phyloP scores from a whole-genome alignment of 1,140 invertebrate genomes.

The Plectrocnemia conspersa region DNA sequence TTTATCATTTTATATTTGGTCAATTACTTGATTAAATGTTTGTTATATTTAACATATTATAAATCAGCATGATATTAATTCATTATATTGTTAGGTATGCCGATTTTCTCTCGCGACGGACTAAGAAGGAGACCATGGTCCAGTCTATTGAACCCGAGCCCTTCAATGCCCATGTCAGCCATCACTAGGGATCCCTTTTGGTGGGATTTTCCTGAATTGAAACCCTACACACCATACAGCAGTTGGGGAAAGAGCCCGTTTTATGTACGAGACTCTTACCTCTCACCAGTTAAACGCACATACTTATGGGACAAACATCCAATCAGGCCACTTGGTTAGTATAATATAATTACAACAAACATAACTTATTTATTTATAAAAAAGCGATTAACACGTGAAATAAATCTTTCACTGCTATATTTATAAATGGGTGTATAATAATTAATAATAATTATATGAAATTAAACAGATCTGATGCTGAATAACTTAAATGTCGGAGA shows the following conservation, averaged over 20 bases:
- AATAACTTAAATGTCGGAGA: conserved; percentile 48
- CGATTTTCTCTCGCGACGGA: conserved; percentile 62
- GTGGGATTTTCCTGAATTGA: conserved; percentile 74
- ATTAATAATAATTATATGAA: too few relatives aligned
- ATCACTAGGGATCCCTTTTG: conserved; percentile 81
- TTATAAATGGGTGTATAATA: not conserved
- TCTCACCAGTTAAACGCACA: conserved; percentile 81
- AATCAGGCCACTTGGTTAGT: conserved; percentile 72
- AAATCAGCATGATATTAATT: not conserved
- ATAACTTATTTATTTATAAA: not conserved
- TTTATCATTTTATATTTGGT: too few relatives aligned
- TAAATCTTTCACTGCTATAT: too few relatives aligned
- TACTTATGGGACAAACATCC: conserved; percentile 86
- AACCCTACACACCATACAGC: conserved; percentile 61
- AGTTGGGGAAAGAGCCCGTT: conserved; percentile 65
- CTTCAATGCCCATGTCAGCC: conserved; percentile 68
- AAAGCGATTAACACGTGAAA: not conserved
- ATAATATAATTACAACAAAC: not conserved
- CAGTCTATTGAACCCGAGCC: conserved; percentile 71
- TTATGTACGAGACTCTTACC: conserved; percentile 77
- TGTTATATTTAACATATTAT: too few relatives aligned
- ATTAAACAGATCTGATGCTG: conserved; percentile 37
- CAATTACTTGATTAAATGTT: too few relatives aligned
- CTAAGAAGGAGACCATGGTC: conserved; percentile 61
- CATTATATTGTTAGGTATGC: conserved; percentile 49